phyloP scores from a whole-genome alignment of 2,113 vertebrate genomes.

The Xenopus tropicalis region UCB_Xtro_10.0 CM004446.2:74499001-74499500 shows the following conservation, averaged over 20 bases:
- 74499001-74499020: slow-evolving; percentile 6
- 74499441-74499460: not conserved
- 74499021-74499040: not conserved
- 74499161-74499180: not conserved
- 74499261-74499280: not conserved
- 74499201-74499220: slow-evolving; percentile 1
- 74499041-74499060: not conserved
- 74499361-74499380: not conserved
- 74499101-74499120: slow-evolving; percentile 1
- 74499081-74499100: not conserved
- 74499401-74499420: not conserved
- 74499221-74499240: not conserved
- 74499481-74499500: not conserved
- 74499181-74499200: not conserved
- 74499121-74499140: not conserved
- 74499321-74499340: too few relatives aligned
- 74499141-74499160: not conserved
- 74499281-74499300: not conserved
- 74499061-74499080: not conserved
- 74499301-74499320: not conserved
- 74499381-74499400: not conserved
- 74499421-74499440: not conserved
- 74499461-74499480: not conserved
- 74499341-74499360: not conserved
- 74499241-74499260: not conserved